phyloP scores from a whole-genome alignment of 2,113 vertebrate species.

The Pelusios castaneus region DNA sequence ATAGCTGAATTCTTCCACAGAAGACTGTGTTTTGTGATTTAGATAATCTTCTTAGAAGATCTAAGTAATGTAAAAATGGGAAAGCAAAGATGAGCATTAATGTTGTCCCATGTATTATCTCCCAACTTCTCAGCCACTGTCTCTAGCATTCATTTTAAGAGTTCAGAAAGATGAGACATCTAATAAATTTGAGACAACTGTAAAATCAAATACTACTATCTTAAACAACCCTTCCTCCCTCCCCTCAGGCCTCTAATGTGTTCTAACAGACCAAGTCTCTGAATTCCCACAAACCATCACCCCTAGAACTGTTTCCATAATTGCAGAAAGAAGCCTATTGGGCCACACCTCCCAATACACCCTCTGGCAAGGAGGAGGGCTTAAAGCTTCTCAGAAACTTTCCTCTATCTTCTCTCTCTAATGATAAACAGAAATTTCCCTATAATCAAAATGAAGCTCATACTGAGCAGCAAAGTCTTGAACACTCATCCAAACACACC shows the following conservation, averaged over 20 bases:
- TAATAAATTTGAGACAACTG: neutral
- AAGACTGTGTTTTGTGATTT: conserved; percentile 99
- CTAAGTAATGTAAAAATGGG: conserved; percentile 71
- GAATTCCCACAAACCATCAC: neutral
- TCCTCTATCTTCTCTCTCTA: neutral
- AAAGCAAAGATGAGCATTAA: neutral
- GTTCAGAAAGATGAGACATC: neutral
- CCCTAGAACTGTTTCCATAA: neutral
- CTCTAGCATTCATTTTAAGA: neutral
- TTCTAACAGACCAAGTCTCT: neutral
- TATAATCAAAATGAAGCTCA: neutral
- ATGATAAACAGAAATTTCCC: neutral
- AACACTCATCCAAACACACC: neutral
- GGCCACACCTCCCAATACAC: neutral
- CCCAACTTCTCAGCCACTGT: neutral
- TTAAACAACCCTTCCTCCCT: neutral
- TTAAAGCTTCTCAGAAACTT: neutral
- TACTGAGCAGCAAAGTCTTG: neutral
- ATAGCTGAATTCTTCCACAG: conserved; percentile 97
- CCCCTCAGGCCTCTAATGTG: neutral
- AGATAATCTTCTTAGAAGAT: conserved; percentile 94
- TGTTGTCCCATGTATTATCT: neutral
- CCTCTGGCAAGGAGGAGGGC: neutral
- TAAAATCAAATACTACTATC: neutral
- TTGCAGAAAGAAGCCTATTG: neutral